phyloP scores from a whole-genome alignment of 2,113 vertebrate genomes.

The Morone saxatilis region DNA sequence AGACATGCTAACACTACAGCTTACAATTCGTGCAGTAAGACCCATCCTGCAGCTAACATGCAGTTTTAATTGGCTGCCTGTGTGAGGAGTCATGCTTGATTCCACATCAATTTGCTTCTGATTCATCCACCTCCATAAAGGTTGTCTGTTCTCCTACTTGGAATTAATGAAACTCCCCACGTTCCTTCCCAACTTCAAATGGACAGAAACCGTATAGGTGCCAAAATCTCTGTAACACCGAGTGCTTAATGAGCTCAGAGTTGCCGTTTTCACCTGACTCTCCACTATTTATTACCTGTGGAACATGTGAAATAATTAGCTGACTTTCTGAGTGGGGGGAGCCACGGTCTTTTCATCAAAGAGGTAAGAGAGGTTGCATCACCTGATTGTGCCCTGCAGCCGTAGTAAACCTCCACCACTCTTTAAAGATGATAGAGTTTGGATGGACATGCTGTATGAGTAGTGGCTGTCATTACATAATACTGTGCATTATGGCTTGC shows the following conservation, averaged over 20 bases:
- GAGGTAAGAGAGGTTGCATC: conserved; percentile 55
- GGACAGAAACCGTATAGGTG: conserved; percentile 64
- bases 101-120: conserved; percentile 29
- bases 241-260: conserved; percentile 72
- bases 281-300: conserved; percentile 66
- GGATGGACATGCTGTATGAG: conserved; percentile 7
- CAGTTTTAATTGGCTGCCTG: conserved; percentile 45
- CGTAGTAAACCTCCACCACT: conserved; percentile 17
- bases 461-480: conserved; percentile 27
- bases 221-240: conserved; percentile 45
- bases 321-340: conserved; percentile 19
- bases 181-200: conserved; percentile 74
- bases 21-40: not conserved
- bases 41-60: conserved; percentile 14
- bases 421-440: conserved; percentile 33
- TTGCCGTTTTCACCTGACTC: conserved; percentile 60
- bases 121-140: conserved; percentile 32
- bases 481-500: not conserved
- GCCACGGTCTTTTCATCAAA: conserved; percentile 56
- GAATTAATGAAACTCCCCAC: conserved; percentile 64
- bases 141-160: conserved; percentile 35
- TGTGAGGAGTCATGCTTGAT: conserved; percentile 12
- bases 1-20: not conserved
- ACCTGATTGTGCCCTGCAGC: conserved; percentile 51
- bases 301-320: conserved; percentile 65